Evolutionary conservation across 2,797 vertebrate species (phyloP), one percentile per base, ranked within the genome.

Genomic region (Molossus molossus): DNA sequence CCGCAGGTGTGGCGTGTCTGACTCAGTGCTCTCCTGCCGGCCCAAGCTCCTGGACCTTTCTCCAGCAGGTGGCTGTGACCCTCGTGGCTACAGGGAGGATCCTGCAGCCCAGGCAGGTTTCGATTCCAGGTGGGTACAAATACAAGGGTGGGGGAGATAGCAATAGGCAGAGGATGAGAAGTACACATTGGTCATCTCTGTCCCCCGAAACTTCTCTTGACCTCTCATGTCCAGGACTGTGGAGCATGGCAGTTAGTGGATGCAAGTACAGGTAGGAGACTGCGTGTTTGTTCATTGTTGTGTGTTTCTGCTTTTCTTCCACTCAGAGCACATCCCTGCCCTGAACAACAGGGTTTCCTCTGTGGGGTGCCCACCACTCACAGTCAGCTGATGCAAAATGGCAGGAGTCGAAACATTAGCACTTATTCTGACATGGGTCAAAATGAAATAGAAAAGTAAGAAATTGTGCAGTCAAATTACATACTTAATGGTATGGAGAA

Each of bases 401-500:
- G 23, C 18, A 4, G 37, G 37, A 70, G 37, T 10, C 17, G 5
- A 70, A 23, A 40, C 12, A 40, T 10, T 40, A 70, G 1, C 6
- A 75, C 57, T 33, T 62, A 90, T 83, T 58, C 14, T 58, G 27
- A 57, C n/a, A 65, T 80, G 15, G 18, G 33, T 84, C 84, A 87
- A 67, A 65, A 77, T 73, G 18, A 37, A 79, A 79, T 37, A 65
- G 40, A 69, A 64, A 77, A 45, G 6, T 83, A 67, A 90, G n/a
- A 76, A 83, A 64, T 14, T 60, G 25, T 6, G 53, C 23, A 77
- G 2, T 37, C 29, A 60, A 90, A n/a, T 40, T 65, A 91, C 29
- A 53, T n/a, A 50, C 1, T 90, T 29, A 94, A 37, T 48, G 29
- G 1, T 17, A 2, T 13, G 7, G 23, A 45, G 48, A 17, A 64